Evolutionary conservation across 2,888 invertebrate genomes (phyloP), one percentile per base, ranked within the genome.

Genomic region (Candidula unifasciata): DNA sequence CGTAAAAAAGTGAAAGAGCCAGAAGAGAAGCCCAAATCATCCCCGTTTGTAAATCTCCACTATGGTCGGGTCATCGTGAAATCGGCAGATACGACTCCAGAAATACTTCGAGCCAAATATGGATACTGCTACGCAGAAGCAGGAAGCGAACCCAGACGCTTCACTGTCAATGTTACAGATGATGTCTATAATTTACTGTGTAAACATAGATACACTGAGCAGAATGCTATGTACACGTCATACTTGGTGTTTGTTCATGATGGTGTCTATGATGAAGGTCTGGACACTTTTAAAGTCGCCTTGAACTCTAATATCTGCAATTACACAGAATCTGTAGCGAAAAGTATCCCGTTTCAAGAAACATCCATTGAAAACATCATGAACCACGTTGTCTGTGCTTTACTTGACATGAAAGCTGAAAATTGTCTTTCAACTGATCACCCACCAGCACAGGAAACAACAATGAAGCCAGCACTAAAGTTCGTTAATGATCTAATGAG

Each of bases 151-250:
- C 88, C 88, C 24, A 84, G 88, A 30, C 81, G 78, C 35, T 88
- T 88, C 35, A n/a, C 83, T 3, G 85, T 88, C 18, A 82, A 88
- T 54, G 76, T 88, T 21, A 85, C 87, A 24, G 83, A 86, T 33
- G 80, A 83, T 30, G 57, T 86, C 21, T 33, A 54, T 8, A 79
- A 79, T 37, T 35, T 84, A 2, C 35, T 84, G 74, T 57, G 64
- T 33, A 24, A 60, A 27, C 73, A 68, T 10, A 60, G 74, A 33
- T 74, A 1, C 33, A 30, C n/a, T 18, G 35, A 30, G 24, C n/a
- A 60, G 30, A 64, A 33, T 37, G n/a, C 64, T n/a, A 78, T 74
- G 57, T 78, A 80, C 44, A 77, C 60, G 13, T 82, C 87, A 3
- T 87, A 68, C 57, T 54, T 87, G 10, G 83, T 87, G 8, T 85